Conservation (phyloP, 2,113 vertebrate species). For the Neodontobutis hainanensis region DNA sequence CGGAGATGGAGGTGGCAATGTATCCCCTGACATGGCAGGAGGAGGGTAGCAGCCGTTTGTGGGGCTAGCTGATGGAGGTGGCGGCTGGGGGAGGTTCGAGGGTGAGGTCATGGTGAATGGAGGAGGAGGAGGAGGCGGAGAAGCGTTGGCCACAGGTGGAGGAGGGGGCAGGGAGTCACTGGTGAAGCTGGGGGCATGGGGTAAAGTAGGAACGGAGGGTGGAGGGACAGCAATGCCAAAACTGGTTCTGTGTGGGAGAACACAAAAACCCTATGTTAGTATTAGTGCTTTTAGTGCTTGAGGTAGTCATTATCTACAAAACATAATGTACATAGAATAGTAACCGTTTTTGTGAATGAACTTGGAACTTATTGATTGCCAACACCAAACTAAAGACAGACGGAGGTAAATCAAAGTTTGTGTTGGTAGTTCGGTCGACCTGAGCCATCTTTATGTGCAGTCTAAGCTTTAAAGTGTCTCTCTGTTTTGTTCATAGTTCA, state of each 20-base stretch:
- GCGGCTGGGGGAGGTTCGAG: constrained; percentile 39
- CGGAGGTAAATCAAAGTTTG: no score
- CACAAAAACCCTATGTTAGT: background rate
- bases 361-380: no score
- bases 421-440: no score
- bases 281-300: no score
- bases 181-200: constrained; percentile 4
- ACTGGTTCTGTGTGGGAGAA: constrained; percentile 51
- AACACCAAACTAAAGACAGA: no score
- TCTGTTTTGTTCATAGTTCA: no score
- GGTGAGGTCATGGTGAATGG: constrained; percentile 36
- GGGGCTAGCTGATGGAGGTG: background rate
- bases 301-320: no score
- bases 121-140: constrained; percentile 44
- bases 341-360: no score
- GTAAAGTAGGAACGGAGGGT: constrained; percentile 70
- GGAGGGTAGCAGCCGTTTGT: background rate
- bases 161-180: constrained; percentile 41
- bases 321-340: no score
- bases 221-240: constrained; percentile 76
- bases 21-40: background rate
- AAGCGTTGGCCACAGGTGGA: constrained; percentile 14
- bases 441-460: no score
- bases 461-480: no score
- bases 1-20: background rate